Conservation (phyloP, 2,113 vertebrate species). For the Rousettus leschenaultii region DNA sequence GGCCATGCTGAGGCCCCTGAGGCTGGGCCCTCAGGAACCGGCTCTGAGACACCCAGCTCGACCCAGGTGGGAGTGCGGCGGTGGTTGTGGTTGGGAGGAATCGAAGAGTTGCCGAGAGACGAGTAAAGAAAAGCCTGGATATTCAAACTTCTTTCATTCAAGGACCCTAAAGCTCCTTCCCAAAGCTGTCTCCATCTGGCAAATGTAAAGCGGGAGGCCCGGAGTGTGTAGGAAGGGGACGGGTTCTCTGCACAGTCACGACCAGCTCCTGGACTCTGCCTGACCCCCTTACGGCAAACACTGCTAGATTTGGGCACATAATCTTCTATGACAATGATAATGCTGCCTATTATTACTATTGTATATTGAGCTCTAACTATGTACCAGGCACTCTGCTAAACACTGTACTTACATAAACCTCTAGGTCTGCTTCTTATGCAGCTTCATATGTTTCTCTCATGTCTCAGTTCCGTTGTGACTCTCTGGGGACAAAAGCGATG, state of each 20-base stretch:
- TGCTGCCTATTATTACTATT: neutral
- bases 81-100: neutral
- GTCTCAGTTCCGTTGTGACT: neutral
- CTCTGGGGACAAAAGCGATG: neutral
- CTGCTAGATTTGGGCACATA: neutral
- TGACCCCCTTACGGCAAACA: neutral
- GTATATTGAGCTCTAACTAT: no score
- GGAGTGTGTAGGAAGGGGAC: no score
- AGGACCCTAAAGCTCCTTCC: neutral
- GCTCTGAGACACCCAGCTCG: fast-evolving
- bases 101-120: neutral
- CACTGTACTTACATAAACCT: neutral
- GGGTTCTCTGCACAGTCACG: neutral
- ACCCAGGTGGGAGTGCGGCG: neutral
- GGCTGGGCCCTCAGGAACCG: neutral
- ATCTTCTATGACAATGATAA: neutral
- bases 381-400: neutral
- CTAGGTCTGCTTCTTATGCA: neutral
- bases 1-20: neutral
- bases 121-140: neutral
- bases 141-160: neutral
- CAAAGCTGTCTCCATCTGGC: neutral
- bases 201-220: neutral
- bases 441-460: neutral
- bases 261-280: neutral